Percentiles rank a stretch among this genome's conserved stretches.
phyloP scores from a whole-genome alignment of 2,888 invertebrate species.

The Erannis defoliaria region DNA sequence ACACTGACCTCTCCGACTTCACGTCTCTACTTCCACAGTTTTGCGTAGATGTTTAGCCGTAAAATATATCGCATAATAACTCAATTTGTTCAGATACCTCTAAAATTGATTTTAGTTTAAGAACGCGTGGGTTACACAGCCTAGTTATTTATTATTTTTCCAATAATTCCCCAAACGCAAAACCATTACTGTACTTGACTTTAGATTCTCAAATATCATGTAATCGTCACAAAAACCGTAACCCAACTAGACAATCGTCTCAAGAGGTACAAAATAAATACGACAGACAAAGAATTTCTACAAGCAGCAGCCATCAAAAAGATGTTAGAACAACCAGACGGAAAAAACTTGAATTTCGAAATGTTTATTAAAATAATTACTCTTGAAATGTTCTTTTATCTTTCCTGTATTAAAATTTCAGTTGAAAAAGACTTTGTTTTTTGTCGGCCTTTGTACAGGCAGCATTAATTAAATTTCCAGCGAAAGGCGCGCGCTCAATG shows the following conservation, averaged over 20 bases:
- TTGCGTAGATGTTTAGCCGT: too few species aligned
- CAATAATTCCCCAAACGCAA: too few species aligned
- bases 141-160: too few species aligned
- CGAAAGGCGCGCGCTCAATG: background rate
- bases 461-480: constrained; percentile 21
- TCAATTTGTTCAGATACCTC: too few species aligned
- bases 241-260: constrained; percentile 3
- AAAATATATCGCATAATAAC: too few species aligned
- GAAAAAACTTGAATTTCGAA: constrained; percentile 16
- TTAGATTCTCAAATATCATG: background rate
- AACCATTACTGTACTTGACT: too few species aligned
- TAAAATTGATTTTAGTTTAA: too few species aligned
- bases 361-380: constrained; percentile 31
- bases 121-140: too few species aligned
- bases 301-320: constrained; percentile 23
- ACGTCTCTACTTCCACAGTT: too few species aligned
- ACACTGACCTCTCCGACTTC: too few species aligned
- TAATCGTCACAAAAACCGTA: background rate
- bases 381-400: constrained; percentile 24
- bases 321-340: constrained; percentile 9
- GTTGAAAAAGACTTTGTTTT: constrained; percentile 24
- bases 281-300: constrained; percentile 13
- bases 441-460: constrained; percentile 10
- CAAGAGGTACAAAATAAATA: constrained; percentile 13
- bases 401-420: constrained; percentile 23